phyloP scores from a whole-genome alignment of 2,113 vertebrate genomes.

The Solea senegalensis region DNA sequence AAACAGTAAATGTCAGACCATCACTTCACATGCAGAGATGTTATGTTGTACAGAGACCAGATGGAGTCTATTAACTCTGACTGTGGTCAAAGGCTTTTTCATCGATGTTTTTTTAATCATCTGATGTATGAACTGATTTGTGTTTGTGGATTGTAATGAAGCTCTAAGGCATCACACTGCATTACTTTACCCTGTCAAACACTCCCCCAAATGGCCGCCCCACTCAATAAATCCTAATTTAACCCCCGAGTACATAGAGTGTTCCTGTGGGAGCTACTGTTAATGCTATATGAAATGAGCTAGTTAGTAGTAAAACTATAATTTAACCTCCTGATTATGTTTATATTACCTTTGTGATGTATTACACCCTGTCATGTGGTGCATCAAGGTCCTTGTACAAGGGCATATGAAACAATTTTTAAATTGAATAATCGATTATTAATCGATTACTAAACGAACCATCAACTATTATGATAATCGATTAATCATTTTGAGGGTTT shows the following conservation, averaged over 20 bases:
- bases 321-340: conserved; percentile 48
- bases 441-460: no score
- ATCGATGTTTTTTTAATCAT: conserved; percentile 16
- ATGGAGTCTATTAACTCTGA: conserved; percentile 6
- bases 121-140: background rate
- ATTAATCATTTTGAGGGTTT: no score
- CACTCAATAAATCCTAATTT: conserved; percentile 14
- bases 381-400: conserved; percentile 24
- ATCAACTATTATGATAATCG: no score
- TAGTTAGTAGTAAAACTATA: conserved; percentile 34
- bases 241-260: conserved; percentile 16
- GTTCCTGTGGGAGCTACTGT: conserved; percentile 21
- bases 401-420: background rate
- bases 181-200: background rate
- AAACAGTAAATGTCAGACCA: conserved; percentile 25
- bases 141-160: background rate
- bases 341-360: conserved; percentile 54
- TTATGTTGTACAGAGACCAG: conserved; percentile 7
- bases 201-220: background rate
- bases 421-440: no score
- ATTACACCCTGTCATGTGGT: conserved; percentile 40
- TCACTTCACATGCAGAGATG: conserved; percentile 22
- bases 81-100: background rate
- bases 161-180: background rate
- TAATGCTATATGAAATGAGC: conserved; percentile 31